phyloP scores from a whole-genome alignment of 2,888 invertebrate species.

The Drosophila colorata region DNA sequence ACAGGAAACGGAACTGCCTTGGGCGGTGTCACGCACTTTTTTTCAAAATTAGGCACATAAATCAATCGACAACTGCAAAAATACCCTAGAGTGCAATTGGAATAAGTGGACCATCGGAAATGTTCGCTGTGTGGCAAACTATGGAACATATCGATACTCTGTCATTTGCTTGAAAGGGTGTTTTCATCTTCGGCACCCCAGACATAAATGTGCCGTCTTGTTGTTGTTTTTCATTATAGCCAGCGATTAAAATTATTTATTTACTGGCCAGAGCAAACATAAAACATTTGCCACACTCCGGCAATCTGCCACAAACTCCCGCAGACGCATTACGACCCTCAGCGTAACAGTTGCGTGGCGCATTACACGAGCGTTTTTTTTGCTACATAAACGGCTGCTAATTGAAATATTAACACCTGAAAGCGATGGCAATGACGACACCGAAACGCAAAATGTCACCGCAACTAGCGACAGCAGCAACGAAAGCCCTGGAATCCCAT shows the following conservation, averaged over 20 bases:
- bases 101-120: no score
- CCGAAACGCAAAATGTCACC: constrained; percentile 56
- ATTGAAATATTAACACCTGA: constrained; percentile 77
- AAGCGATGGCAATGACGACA: constrained; percentile 34
- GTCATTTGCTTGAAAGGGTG: no score
- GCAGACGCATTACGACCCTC: constrained; percentile 17
- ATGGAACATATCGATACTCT: no score
- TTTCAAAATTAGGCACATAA: no score
- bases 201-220: neutral
- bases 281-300: constrained; percentile 18
- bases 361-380: constrained; percentile 56
- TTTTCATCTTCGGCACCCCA: neutral
- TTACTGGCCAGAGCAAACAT: constrained; percentile 40
- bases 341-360: constrained; percentile 70
- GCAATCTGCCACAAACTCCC: constrained; percentile 17
- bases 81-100: no score
- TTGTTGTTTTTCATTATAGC: constrained; percentile 11
- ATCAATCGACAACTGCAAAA: no score
- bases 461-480: constrained; percentile 27
- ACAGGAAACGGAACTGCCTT: no score
- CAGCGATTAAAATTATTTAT: constrained; percentile 54
- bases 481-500: constrained; percentile 1
- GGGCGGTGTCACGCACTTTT: no score
- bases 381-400: constrained; percentile 68
- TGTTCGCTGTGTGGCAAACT: no score